Conservation (phyloP, 2,113 vertebrate genomes). For the Lepus americanus region DNA sequence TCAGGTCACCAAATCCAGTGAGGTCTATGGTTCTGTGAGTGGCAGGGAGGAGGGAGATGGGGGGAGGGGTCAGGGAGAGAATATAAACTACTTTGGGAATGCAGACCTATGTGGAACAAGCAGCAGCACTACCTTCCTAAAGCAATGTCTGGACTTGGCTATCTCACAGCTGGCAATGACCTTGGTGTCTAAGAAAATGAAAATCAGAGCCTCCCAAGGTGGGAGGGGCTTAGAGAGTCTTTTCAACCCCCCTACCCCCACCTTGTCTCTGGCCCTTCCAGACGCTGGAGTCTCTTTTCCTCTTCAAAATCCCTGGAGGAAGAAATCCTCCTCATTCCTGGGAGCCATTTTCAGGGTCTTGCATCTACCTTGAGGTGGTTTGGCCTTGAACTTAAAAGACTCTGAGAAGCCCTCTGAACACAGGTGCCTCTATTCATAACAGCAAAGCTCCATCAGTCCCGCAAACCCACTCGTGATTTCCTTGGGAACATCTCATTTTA, state of each 20-base stretch:
- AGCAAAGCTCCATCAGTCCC: not conserved
- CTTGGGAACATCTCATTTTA: not conserved
- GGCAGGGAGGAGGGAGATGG: not conserved
- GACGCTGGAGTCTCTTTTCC: not conserved
- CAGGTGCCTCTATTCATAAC: not conserved
- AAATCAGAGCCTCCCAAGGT: slow-evolving; percentile 32
- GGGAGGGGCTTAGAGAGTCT: not conserved
- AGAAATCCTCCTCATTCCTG: not conserved
- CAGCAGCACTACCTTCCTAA: not conserved
- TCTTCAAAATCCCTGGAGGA: slow-evolving; percentile 2
- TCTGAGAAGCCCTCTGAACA: not conserved
- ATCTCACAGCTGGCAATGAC: slow-evolving; percentile 34
- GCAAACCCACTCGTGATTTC: not conserved
- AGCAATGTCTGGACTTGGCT: slow-evolving; percentile 40
- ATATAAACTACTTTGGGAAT: not conserved
- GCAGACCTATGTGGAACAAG: not conserved
- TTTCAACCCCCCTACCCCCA: not conserved
- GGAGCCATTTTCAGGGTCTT: not conserved
- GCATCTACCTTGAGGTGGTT: not conserved
- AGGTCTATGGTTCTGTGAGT: slow-evolving; percentile 35
- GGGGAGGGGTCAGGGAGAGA: no score
- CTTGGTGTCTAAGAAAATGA: slow-evolving; percentile 67
- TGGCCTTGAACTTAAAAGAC: slow-evolving; percentile 32
- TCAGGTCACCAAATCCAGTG: slow-evolving; percentile 75
- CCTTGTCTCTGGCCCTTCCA: not conserved